Base-by-base conservation (phyloP, 2,797 vertebrate species). In the Catamblyrhynchus diadema region DNA sequence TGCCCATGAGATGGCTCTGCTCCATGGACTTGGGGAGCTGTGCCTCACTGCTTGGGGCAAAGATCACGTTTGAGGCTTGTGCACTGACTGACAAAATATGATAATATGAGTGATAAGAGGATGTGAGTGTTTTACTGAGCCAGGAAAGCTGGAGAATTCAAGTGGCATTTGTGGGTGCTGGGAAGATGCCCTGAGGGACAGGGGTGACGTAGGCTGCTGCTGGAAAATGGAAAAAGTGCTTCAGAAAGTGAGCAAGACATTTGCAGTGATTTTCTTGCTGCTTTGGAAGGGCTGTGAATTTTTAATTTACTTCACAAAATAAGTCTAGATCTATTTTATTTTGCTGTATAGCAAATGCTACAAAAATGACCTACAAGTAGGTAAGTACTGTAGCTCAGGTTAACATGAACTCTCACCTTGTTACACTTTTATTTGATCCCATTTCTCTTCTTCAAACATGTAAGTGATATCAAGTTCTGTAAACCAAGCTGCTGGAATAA, bases 401-500 rank as follows among this genome's bases (percentile, higher is more conserved):
- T 50, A 73, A 70, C 5, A 1, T 50, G 45, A 94, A 83, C 85
- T 89, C 81, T 94, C 81, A 65, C 62, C 44, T 87, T 72, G 37
- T 51, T 88, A 79, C 39, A 65, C 66, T 90, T 94, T 88, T 81
- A 81, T 93, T 92, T 95, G 50, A 71, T 93, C 48, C 30, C 24
- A 21, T 94, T 97, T 67, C 67, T 93, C 90, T 92, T 70, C 84
- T 91, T 85, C 86, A 94, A 82, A 83, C 45, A 19, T 69, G 94
- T 93, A 96, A 97, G 85, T 45, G 96, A 94, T 97, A 97, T 74
- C 83, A 53, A 75, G 71, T 67, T 65, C 37, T 91, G 96, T 93
- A 97, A 97, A 94, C 72, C 64, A 96, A 95, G 69, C 73, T 88
- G 74, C 69, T 95, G 78, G 88, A 94, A 97, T 85, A 95, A 95